A percentile compares a stretch with the other conserved stretches of the same genome.
These are phyloP conservation scores for Neopelma chrysocephalum DNA, from an alignment of 2,797 vertebrate genomes.

Conservation along the genomic window DNA sequence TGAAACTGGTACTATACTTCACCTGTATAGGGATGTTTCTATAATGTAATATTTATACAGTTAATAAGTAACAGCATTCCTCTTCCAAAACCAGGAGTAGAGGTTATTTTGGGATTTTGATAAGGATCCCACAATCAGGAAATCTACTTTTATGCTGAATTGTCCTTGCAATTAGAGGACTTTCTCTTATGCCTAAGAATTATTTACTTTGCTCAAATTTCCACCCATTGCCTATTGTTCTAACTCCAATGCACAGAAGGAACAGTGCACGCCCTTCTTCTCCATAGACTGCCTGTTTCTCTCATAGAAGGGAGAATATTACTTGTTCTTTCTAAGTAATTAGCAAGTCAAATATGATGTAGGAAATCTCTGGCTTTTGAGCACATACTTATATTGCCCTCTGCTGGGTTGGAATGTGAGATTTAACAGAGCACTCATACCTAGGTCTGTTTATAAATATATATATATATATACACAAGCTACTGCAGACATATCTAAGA, in stretches of 20 bases:
- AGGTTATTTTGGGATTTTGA: not conserved
- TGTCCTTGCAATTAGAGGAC: not conserved
- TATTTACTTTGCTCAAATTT: not conserved
- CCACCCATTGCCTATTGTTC: not conserved
- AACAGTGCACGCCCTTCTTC: not conserved
- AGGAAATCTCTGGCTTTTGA: not conserved
- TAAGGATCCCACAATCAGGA: not conserved
- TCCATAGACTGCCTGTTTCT: not conserved
- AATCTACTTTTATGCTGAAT: not conserved
- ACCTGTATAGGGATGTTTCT: not conserved
- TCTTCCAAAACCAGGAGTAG: not conserved
- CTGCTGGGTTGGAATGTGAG: slow-evolving; percentile 27
- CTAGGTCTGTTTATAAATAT: not conserved
- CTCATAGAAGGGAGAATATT: not conserved
- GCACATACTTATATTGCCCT: slow-evolving; percentile 33
- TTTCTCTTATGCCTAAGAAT: not conserved
- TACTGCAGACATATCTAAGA: not conserved
- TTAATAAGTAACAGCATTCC: not conserved
- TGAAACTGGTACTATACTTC: not conserved
- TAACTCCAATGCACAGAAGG: not conserved
- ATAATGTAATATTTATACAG: not conserved
- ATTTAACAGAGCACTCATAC: not conserved
- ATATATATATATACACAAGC: not conserved
- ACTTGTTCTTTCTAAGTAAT: not conserved
- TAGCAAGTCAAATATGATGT: not conserved